Evolutionary conservation across 2,888 invertebrate species (phyloP).

Genomic region (Yponomeuta sedellus): DNA sequence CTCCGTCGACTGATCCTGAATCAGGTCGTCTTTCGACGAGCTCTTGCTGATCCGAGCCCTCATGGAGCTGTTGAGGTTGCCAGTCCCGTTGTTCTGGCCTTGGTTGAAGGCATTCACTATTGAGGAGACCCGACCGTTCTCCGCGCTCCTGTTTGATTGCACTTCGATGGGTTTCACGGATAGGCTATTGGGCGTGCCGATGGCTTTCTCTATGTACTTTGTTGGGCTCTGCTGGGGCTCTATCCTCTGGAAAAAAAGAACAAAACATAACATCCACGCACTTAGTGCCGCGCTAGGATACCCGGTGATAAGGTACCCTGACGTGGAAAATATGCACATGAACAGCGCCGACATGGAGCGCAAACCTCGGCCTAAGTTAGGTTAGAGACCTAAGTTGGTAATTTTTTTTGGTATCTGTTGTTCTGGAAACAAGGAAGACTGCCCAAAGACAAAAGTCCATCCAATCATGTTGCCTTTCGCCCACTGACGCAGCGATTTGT

Average conservation of each 20-base stretch:
- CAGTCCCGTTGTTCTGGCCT: constrained; percentile 31
- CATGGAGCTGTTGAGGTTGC: constrained; percentile 41
- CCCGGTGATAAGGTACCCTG: too few relatives aligned
- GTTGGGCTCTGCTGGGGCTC: constrained; percentile 66
- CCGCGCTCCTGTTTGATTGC: constrained; percentile 32
- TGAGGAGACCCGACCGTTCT: constrained; percentile 63
- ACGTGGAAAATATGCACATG: too few relatives aligned
- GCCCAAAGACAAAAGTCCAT: too few relatives aligned
- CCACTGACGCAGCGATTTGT: too few relatives aligned
- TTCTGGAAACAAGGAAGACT: too few relatives aligned
- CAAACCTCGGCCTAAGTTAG: too few relatives aligned
- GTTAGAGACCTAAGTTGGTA: too few relatives aligned
- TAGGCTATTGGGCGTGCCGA: constrained; percentile 43
- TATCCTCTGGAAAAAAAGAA: constrained; percentile 49
- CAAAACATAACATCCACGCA: background rate
- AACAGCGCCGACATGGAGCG: too few relatives aligned
- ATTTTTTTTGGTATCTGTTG: too few relatives aligned
- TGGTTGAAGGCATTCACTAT: constrained; percentile 68
- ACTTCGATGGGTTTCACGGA: constrained; percentile 32
- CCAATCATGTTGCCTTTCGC: too few relatives aligned
- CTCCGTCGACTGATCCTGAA: constrained; percentile 51
- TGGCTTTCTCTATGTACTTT: constrained; percentile 61
- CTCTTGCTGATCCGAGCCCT: constrained; percentile 62
- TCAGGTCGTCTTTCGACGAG: constrained; percentile 63
- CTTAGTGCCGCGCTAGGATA: too few relatives aligned